These are phyloP conservation scores for Stichopus chloronotus DNA, from an alignment of 35 echinoderm and acorn worm genomes.

Conservation along the genomic window DNA sequence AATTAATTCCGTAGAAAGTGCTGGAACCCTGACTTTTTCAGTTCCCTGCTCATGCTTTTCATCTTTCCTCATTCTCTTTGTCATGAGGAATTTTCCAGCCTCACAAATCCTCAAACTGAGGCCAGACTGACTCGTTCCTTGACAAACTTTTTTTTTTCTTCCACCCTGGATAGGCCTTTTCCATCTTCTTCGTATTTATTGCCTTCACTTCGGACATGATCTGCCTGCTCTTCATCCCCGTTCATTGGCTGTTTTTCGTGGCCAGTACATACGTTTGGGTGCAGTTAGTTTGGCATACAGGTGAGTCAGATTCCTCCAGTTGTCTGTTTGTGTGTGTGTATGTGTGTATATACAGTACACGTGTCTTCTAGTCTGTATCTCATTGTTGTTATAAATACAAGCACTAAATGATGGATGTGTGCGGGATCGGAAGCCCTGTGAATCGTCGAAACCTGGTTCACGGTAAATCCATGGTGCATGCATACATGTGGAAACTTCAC, in stretches of 20 bases:
- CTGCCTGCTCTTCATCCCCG: constrained; percentile 96
- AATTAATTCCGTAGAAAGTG: too few relatives aligned
- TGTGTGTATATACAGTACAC: neutral
- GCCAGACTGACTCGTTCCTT: neutral
- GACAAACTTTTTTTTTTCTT: neutral
- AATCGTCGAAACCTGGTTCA: too few relatives aligned
- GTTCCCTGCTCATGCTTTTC: too few relatives aligned
- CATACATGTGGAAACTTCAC: too few relatives aligned
- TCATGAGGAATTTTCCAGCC: too few relatives aligned
- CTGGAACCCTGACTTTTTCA: too few relatives aligned
- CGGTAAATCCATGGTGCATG: too few relatives aligned
- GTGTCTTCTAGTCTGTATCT: neutral
- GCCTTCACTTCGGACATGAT: constrained; percentile 99
- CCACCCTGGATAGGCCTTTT: constrained; percentile 77
- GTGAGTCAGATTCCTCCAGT: constrained; percentile 38
- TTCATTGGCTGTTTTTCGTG: constrained; percentile 99
- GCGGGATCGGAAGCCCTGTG: too few relatives aligned
- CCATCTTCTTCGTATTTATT: constrained; percentile 98
- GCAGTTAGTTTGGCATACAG: constrained; percentile 98
- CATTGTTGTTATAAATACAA: neutral
- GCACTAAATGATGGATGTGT: neutral
- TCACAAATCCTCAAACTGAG: too few relatives aligned
- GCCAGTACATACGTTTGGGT: constrained; percentile 99
- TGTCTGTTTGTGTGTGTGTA: neutral
- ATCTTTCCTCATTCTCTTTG: too few relatives aligned